Base-by-base conservation (phyloP, 2,113 vertebrate genomes). In the Leptobrachium ailaonicum region DNA sequence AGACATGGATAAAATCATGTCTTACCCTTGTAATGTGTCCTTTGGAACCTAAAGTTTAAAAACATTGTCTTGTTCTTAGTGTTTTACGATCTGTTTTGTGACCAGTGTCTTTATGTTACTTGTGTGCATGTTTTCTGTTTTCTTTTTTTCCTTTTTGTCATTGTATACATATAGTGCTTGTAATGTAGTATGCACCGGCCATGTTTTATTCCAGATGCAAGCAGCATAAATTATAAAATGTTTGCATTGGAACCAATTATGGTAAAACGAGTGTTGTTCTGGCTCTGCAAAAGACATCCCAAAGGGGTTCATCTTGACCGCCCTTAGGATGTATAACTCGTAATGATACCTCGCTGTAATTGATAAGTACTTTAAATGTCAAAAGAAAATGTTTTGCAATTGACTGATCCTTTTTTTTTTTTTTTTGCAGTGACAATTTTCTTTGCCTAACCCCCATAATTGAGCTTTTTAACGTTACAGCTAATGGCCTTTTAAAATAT, bases 401-500 rank as follows among this genome's bases (percentile, higher is more conserved):
- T 42, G 9, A 14, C 40, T 14, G 2, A 41, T 12, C 42, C 3
- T 45, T 2, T 32, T 32, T 32, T 1, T 32, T 32, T 32, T 32
- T 32, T 32, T 50, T 42, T n/a, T 43, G 12, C 44, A 62, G 6
- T 66, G 47, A 14, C 53, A 50, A 71, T 60, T 43, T 75, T 2
- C 41, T 71, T 70, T 63, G 20, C 41, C 71, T 53, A n/a, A 20
- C 44, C 82, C 60, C 47, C 80, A 82, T 83, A 83, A 73, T 47
- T 53, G 74, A 75, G 84, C 86, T 84, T 87, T 86, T 87, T 86
- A 86, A 85, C 82, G 82, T 85, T 85, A 78, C 77, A 75, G 84
- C 85, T 90, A 89, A 89, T 88, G 87, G 87, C 85, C 85, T 85
- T 88, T 60, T 89, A 86, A 88, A 88, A 87, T 88, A 89, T 88